Conservation (phyloP, 2,797 vertebrate species). For the Megalops cyprinoides region DNA sequence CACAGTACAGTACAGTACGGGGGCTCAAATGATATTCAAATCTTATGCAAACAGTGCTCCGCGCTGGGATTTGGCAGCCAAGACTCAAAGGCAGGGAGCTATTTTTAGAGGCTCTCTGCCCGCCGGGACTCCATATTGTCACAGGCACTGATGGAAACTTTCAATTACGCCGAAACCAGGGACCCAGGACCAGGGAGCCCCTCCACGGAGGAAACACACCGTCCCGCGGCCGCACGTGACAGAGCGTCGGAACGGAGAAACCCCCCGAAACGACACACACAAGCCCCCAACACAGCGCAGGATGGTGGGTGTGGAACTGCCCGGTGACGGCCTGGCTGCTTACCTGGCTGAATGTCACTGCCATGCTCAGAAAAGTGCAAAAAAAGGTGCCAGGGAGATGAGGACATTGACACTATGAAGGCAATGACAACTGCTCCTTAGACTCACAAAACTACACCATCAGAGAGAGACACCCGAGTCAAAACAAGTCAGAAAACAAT, state of each 20-base stretch:
- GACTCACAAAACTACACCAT: neutral
- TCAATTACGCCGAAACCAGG: slow-evolving; percentile 62
- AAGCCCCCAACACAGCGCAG: neutral
- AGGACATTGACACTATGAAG: no score
- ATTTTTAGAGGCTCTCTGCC: slow-evolving; percentile 72
- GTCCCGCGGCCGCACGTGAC: neutral
- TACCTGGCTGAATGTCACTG: no score
- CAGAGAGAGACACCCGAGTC: neutral
- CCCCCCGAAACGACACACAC: neutral
- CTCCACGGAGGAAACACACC: neutral
- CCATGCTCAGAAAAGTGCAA: neutral
- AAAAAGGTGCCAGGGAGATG: neutral
- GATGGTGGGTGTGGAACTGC: no score
- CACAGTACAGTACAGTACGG: slow-evolving; percentile 40
- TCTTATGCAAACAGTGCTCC: slow-evolving; percentile 69
- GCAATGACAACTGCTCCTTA: no score
- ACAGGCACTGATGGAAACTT: slow-evolving; percentile 75
- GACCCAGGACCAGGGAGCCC: slow-evolving; percentile 39
- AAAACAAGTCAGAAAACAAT: no score
- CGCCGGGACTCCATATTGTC: slow-evolving; percentile 68
- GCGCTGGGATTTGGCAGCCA: slow-evolving; percentile 70
- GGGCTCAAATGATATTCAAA: slow-evolving; percentile 72
- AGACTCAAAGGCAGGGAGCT: slow-evolving; percentile 71
- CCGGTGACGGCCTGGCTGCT: no score
- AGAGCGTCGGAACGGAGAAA: no score